Conservation (phyloP, 2,113 vertebrate species). For the Mormyrus iriodes region DNA sequence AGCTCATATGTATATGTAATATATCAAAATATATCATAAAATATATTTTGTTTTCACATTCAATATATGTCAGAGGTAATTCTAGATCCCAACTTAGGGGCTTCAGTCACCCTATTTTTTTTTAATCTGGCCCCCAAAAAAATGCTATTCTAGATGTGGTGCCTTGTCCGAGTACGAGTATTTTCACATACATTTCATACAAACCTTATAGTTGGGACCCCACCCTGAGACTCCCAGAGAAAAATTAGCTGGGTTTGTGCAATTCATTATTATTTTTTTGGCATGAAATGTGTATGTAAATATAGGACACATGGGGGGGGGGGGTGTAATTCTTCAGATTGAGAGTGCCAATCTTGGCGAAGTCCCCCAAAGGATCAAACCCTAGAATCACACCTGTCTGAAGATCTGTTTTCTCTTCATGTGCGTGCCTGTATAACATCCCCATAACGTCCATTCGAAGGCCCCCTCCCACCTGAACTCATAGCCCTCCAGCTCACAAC, state of each 20-base stretch:
- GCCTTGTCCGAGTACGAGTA: background rate
- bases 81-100: background rate
- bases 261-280: background rate
- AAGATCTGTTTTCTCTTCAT: no score
- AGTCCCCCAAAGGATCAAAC: background rate
- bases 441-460: background rate
- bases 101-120: background rate
- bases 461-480: background rate
- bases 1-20: background rate
- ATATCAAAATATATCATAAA: no score
- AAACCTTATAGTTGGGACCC: background rate
- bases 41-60: background rate
- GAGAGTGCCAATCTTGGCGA: background rate
- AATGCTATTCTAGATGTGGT: background rate
- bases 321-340: background rate
- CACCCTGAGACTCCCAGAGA: background rate
- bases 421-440: background rate
- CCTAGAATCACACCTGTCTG: background rate
- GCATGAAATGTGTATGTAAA: no score
- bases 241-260: background rate
- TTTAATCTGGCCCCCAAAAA: background rate
- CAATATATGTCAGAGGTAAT: background rate
- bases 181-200: background rate
- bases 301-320: background rate
- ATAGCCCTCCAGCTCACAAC: background rate